phyloP scores from a whole-genome alignment of 2,888 invertebrate genomes.

The Apantesis nais region DNA sequence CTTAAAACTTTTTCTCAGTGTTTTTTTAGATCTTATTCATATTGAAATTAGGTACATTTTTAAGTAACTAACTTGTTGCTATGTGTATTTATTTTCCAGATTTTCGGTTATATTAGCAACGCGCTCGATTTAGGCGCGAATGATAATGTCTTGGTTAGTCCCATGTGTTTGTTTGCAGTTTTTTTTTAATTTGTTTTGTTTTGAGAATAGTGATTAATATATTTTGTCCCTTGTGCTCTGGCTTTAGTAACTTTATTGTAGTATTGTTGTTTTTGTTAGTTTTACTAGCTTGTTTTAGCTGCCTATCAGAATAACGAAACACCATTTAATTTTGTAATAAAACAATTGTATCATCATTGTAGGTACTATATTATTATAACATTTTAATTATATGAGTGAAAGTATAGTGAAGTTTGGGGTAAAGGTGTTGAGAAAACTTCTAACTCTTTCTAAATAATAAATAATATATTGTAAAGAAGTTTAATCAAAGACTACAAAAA shows the following conservation, averaged over 20 bases:
- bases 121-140: constrained; percentile 71
- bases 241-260: not conserved
- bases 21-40: not conserved
- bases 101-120: constrained; percentile 77
- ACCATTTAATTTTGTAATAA: not conserved
- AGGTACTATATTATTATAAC: too few species aligned
- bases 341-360: not conserved
- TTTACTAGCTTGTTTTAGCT: not conserved
- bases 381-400: too few species aligned
- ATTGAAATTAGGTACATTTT: not conserved
- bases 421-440: too few species aligned
- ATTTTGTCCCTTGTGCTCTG: not conserved
- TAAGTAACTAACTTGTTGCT: not conserved
- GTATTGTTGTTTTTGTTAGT: not conserved
- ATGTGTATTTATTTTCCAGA: constrained; percentile 69
- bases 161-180: constrained; percentile 40
- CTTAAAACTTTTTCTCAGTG: not conserved
- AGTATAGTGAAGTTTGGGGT: too few species aligned
- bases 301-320: not conserved
- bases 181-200: constrained; percentile 8
- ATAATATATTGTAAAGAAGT: too few species aligned
- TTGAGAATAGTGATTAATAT: not conserved
- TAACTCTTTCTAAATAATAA: too few species aligned
- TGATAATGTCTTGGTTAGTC: constrained; percentile 75
- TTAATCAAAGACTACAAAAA: too few species aligned